A percentile compares a stretch with the other conserved stretches of the same genome.
Evolutionary conservation across 35 echinoderm and acorn worm genomes (phyloP).

Genomic region (Hemicentrotus pulcherrimus): DNA sequence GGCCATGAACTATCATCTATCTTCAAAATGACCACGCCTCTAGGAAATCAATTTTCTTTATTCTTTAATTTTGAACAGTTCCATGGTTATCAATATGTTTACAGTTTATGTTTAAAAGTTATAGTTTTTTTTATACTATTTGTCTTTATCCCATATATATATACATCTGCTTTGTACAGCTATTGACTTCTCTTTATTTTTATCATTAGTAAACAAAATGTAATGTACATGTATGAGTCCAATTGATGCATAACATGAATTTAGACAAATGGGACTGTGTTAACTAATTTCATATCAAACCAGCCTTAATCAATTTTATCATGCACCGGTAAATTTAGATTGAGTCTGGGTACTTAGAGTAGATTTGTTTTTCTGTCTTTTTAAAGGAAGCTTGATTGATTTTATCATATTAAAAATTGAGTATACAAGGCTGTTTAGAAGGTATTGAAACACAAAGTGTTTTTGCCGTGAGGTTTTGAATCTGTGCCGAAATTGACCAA

Average conservation of each 20-base stretch:
- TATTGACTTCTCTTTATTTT: background rate
- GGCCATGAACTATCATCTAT: conserved; percentile 71
- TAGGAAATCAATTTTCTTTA: background rate
- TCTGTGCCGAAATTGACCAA: too few species aligned
- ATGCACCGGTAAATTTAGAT: too few species aligned
- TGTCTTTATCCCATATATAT: background rate
- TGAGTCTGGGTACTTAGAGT: too few species aligned
- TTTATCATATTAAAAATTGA: background rate
- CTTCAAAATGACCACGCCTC: conserved; percentile 9
- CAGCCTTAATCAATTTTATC: background rate
- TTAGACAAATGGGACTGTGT: background rate
- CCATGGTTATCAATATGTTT: background rate
- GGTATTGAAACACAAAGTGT: too few species aligned
- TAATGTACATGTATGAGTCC: too few species aligned
- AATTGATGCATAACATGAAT: background rate
- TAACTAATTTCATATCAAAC: background rate
- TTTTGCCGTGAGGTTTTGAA: too few species aligned
- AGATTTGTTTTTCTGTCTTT: background rate
- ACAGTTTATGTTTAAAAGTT: background rate
- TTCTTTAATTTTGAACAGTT: background rate
- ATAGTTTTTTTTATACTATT: background rate
- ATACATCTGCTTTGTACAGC: background rate
- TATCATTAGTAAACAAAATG: background rate
- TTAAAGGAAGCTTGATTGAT: background rate
- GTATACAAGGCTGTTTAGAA: background rate